Percentiles rank a stretch among this genome's conserved stretches.
Conservation (phyloP, 1,140 invertebrate species). For the Thrips palmi region DNA sequence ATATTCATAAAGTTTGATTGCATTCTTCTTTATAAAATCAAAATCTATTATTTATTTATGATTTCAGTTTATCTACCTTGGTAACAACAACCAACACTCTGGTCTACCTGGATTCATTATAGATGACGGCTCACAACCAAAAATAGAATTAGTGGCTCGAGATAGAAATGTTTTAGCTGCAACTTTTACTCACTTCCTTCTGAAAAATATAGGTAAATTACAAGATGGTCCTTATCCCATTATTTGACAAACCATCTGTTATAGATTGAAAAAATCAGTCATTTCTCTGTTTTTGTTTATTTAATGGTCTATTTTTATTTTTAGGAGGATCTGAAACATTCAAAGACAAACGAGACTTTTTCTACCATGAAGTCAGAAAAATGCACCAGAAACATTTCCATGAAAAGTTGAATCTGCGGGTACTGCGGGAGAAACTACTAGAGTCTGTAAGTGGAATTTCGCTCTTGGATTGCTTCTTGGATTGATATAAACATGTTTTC, state of each 20-base stretch:
- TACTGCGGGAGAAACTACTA: constrained; percentile 59
- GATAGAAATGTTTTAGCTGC: constrained; percentile 82
- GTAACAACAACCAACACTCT: constrained; percentile 26
- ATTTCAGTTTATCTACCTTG: constrained; percentile 38
- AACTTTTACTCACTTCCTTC: constrained; percentile 75
- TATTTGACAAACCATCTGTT: constrained; percentile 1
- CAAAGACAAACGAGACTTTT: constrained; percentile 88
- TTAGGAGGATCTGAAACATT: constrained; percentile 80
- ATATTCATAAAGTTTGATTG: constrained; percentile 10
- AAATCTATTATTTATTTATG: constrained; percentile 12
- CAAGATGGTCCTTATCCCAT: background rate
- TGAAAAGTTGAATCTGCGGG: constrained; percentile 64
- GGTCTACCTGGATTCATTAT: constrained; percentile 46
- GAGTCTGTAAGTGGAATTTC: constrained; percentile 38
- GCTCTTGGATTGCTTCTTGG: constrained; percentile 5
- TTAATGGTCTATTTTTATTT: constrained; percentile 2
- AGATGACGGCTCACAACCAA: constrained; percentile 79
- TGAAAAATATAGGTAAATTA: constrained; percentile 70
- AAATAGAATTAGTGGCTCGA: constrained; percentile 58
- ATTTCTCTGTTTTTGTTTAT: constrained; percentile 2
- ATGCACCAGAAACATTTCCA: constrained; percentile 69
- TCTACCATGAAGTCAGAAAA: constrained; percentile 81
- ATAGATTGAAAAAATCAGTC: constrained; percentile 1
- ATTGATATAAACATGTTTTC: background rate
- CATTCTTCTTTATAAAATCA: constrained; percentile 1